phyloP scores from a whole-genome alignment of 2,113 vertebrate genomes.

The Aleadryas rufinucha region DNA sequence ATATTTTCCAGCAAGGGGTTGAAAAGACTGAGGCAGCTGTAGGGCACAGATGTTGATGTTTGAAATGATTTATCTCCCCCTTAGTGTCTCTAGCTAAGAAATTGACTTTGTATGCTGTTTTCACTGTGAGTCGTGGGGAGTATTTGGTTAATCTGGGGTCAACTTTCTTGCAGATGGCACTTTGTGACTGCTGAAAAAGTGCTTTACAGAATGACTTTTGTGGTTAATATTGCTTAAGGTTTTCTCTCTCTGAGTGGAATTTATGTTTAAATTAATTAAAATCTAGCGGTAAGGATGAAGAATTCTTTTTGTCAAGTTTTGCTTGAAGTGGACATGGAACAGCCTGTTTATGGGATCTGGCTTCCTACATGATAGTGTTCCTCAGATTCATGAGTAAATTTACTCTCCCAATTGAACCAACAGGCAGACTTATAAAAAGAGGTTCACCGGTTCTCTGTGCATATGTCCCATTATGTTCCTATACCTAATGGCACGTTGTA shows the following conservation, averaged over 20 bases:
- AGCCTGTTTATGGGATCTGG: neutral
- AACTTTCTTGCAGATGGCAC: neutral
- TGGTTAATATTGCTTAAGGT: neutral
- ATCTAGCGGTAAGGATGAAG: neutral
- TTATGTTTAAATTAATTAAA: neutral
- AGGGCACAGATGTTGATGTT: constrained; percentile 23
- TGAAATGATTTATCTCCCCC: neutral
- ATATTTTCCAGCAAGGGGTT: neutral
- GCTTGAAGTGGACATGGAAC: neutral
- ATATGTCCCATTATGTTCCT: neutral
- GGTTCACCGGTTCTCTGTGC: neutral
- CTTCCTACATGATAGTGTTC: neutral
- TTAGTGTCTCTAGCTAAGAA: neutral
- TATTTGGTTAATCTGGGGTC: neutral
- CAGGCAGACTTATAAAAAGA: neutral
- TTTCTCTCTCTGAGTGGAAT: neutral
- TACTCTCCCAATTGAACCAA: neutral
- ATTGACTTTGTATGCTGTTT: neutral
- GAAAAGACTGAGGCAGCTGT: constrained; percentile 20
- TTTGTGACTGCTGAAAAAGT: neutral
- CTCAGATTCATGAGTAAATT: neutral
- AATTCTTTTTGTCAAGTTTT: neutral
- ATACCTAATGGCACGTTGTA: constrained; percentile 38
- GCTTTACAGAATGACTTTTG: neutral
- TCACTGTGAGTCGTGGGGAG: neutral